Base-by-base conservation (phyloP, 37 sponge, comb jelly and placozoan species). In the Aplysina aerophoba region DNA sequence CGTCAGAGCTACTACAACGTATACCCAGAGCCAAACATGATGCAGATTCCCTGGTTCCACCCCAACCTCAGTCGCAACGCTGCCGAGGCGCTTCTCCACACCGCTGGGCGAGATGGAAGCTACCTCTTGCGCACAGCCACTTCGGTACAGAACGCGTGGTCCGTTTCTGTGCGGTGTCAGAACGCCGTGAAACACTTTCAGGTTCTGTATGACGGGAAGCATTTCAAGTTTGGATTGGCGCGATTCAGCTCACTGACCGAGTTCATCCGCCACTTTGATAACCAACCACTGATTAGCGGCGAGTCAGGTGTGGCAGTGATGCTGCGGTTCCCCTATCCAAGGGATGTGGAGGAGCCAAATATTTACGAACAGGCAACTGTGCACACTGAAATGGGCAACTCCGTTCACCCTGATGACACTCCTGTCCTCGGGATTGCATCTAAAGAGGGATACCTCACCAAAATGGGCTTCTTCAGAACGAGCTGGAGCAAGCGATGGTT, bases 111-210 rank as follows among this genome's bases (percentile, higher is more conserved):
- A 15, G 78, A 75, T 40, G 78, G 78, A 25, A 75, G 78, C 25
- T 75, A 75, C 53, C 78, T 75, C 3, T 15, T 75, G 50, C 13
- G 78, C 25, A 36, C 37, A 1, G 44, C 78, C 25, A n/a, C 78
- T 30, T n/a, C 37, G 2, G 78, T 53, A 16, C 22, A 41, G 44
- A 75, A 75, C 53, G 28, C 64, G 27, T 75, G 78, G 78, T 75
- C 78, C 25, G 62, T 63, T 4, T 63, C 65, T 55, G 65, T 81
- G 24, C 27, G 93, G 25, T 88, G 93, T 33, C 87, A 89, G 55
- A 86, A 91, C 41, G 64, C 94, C 0, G 97, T 96, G 30, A 94
- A 93, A 68, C 97, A 96, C 69, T 94, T 90, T 79, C 85, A 86
- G 21, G 89, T 96, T 54, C 68, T 73, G 33, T 96, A 87, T 88